Evolutionary conservation across 2,113 vertebrate genomes (phyloP).

Genomic region (Bos javanicus): DNA sequence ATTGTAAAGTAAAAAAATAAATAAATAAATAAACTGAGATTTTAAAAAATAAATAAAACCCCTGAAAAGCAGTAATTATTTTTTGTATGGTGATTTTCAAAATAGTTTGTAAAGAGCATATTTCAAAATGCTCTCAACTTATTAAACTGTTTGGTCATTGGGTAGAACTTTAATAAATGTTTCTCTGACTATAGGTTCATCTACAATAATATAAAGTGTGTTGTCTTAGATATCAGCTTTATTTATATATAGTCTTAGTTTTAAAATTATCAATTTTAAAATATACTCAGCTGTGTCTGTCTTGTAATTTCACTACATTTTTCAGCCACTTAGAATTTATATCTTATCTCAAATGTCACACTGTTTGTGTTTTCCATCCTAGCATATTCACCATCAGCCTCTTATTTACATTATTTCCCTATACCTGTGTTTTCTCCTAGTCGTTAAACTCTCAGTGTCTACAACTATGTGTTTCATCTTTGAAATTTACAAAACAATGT

Average conservation of each 20-base stretch:
- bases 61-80: not conserved
- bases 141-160: not conserved
- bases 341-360: not conserved
- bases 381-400: not conserved
- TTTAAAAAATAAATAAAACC: not conserved
- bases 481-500: not conserved
- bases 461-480: not conserved
- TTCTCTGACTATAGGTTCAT: not conserved
- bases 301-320: not conserved
- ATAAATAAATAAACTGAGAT: too few species aligned
- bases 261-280: not conserved
- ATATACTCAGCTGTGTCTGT: not conserved
- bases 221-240: not conserved
- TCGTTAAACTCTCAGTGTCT: not conserved
- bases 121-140: not conserved
- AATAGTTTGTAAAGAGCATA: not conserved
- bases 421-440: not conserved
- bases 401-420: not conserved
- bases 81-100: not conserved
- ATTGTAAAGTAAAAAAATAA: too few species aligned
- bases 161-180: not conserved
- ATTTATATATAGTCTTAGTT: not conserved
- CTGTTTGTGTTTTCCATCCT: not conserved
- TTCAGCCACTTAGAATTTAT: not conserved
- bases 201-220: not conserved